Evolutionary conservation across 2,113 vertebrate species (phyloP), one percentile per base, ranked within the genome.

Genomic region (Oenanthe oenanthe): DNA sequence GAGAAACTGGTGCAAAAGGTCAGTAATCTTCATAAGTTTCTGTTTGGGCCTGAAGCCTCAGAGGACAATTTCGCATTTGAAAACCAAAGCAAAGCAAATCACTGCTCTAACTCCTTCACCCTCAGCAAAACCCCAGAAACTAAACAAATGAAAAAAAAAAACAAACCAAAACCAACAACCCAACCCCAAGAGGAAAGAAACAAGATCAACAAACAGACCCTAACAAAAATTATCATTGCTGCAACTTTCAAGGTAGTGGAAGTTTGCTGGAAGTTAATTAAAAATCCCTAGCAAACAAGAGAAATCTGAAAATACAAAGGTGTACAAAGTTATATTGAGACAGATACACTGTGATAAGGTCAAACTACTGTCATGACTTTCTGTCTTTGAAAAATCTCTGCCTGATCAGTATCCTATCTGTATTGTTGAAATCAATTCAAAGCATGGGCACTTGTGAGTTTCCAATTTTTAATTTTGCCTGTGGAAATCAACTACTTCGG

Each of bases 1-100:
- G 50, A 88, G 78, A 89, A 89, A 93, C 54, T 76, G 57, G 81
- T 72, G 34, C 29, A 73, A 93, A 95, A 96, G 91, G 75, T 92
- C 95, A 95, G 57, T 72, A 92, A 77, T 89, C 82, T 96, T 92
- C 28, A 9, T 42, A 62, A 79, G 32, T 87, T 92, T 90, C 36
- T 93, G 57, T 89, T 82, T 91, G 47, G 80, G 93, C 92, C 83
- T 74, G 54, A 65, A 96, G 83, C 73, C 89, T 89, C 66, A 66
- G 34, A 91, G 31, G 47, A 88, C 8, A 92, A 47, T 68, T 79
- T 87, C 93, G 32, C 29, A 65, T 91, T 63, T 24, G 18, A 81
- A 63, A 78, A 79, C 31, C 13, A 47, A 56, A 56, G 13, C 11
- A 42, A 42, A 50, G 25, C 5, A 38, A 29, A 75, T n/a, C 7